Evolutionary conservation across 2,113 vertebrate species (phyloP).

Genomic region (Silurus meridionalis): DNA sequence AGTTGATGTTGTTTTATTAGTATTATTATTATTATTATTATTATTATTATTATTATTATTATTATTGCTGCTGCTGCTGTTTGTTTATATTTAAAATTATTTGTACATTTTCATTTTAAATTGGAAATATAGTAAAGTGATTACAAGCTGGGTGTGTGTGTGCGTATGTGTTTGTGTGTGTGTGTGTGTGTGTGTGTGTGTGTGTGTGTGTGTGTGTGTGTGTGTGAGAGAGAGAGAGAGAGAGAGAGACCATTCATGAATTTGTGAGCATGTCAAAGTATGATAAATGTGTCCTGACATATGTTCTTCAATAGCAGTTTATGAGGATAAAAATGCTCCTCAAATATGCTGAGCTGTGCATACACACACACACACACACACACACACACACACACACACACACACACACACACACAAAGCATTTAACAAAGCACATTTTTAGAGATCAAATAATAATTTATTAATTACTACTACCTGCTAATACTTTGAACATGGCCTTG

Average conservation of each 20-base stretch:
- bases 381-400: conserved; percentile 13
- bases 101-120: neutral
- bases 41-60: neutral
- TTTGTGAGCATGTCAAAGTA: conserved; percentile 13
- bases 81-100: neutral
- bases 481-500: neutral
- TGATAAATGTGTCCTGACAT: conserved; percentile 28
- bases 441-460: neutral
- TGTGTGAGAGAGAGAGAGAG: neutral
- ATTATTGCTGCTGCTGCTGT: neutral
- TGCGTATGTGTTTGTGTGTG: neutral
- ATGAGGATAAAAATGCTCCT: conserved; percentile 23
- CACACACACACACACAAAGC: neutral
- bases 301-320: conserved; percentile 42
- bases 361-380: conserved; percentile 12
- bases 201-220: neutral
- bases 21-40: neutral
- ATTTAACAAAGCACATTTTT: neutral
- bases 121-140: neutral
- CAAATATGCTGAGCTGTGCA: conserved; percentile 24
- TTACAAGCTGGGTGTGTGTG: neutral
- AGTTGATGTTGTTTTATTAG: neutral
- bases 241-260: neutral
- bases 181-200: neutral
- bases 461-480: neutral